Percentiles rank a stretch among this genome's conserved stretches.
phyloP scores from a whole-genome alignment of 2,113 vertebrate genomes.

The Psittacula cyanocephala region DNA sequence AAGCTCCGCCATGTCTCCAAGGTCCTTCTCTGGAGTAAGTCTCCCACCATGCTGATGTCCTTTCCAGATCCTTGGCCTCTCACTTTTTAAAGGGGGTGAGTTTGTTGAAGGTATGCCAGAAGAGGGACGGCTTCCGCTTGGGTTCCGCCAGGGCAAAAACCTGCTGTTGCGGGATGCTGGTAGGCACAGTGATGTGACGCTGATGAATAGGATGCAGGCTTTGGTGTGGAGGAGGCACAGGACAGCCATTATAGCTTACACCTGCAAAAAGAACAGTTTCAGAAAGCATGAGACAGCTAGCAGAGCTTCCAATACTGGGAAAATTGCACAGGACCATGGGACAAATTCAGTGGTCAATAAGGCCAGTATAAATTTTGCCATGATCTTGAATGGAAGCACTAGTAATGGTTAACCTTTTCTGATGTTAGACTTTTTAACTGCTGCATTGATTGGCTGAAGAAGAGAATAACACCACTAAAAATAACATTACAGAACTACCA shows the following conservation, averaged over 20 bases:
- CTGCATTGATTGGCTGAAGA: neutral
- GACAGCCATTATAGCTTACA: slow-evolving; percentile 80
- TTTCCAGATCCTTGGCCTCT: neutral
- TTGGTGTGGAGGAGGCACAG: slow-evolving; percentile 82
- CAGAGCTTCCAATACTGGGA: neutral
- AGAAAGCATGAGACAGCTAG: neutral
- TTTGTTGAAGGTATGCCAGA: slow-evolving; percentile 90
- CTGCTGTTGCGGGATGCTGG: slow-evolving; percentile 93
- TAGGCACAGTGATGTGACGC: slow-evolving; percentile 93
- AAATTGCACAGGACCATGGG: neutral
- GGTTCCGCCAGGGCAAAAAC: slow-evolving; percentile 95
- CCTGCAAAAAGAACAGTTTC: slow-evolving; percentile 64
- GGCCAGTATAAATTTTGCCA: neutral
- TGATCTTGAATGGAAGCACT: neutral
- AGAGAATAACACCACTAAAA: neutral
- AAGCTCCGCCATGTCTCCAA: neutral
- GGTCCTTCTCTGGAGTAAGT: neutral
- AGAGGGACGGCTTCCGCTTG: slow-evolving; percentile 88
- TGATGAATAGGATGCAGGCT: slow-evolving; percentile 90
- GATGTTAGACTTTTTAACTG: neutral
- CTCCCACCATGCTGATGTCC: neutral
- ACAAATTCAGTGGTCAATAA: neutral
- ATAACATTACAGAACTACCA: neutral
- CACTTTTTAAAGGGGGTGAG: slow-evolving; percentile 90
- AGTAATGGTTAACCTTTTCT: neutral